Conservation (phyloP, 2,113 vertebrate species). For the Hystrix cristata region DNA sequence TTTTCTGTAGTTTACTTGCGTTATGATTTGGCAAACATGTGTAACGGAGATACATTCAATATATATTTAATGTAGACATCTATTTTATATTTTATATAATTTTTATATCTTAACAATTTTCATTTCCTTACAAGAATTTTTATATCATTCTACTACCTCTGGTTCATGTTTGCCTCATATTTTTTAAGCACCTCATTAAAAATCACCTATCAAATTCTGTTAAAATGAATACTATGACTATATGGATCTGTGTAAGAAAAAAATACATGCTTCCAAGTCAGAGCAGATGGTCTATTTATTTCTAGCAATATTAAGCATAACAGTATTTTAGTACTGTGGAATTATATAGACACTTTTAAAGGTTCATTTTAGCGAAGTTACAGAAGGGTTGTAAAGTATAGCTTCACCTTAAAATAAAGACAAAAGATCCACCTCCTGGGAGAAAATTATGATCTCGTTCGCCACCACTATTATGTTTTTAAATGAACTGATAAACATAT, state of each 20-base stretch:
- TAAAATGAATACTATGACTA: constrained; percentile 54
- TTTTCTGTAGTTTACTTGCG: neutral
- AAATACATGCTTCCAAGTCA: neutral
- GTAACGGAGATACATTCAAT: neutral
- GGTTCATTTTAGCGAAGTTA: constrained; percentile 54
- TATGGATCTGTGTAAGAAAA: constrained; percentile 4
- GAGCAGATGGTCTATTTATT: constrained; percentile 70
- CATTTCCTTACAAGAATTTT: constrained; percentile 33
- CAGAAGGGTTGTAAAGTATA: constrained; percentile 6
- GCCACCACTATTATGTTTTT: neutral
- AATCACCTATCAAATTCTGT: constrained; percentile 48
- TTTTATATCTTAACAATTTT: constrained; percentile 8
- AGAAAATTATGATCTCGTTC: neutral
- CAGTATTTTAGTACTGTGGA: constrained; percentile 38
- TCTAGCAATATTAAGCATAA: constrained; percentile 54
- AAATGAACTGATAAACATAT: neutral
- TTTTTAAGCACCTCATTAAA: constrained; percentile 53
- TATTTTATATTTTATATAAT: neutral
- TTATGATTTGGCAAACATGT: neutral
- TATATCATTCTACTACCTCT: neutral
- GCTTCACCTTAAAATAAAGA: constrained; percentile 19
- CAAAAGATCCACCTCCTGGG: neutral
- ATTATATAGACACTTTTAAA: constrained; percentile 45
- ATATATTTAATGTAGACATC: neutral
- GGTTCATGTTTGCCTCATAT: neutral